These are phyloP conservation scores for Archips crataeganus DNA, from an alignment of 2,888 invertebrate genomes.

Conservation along the genomic window DNA sequence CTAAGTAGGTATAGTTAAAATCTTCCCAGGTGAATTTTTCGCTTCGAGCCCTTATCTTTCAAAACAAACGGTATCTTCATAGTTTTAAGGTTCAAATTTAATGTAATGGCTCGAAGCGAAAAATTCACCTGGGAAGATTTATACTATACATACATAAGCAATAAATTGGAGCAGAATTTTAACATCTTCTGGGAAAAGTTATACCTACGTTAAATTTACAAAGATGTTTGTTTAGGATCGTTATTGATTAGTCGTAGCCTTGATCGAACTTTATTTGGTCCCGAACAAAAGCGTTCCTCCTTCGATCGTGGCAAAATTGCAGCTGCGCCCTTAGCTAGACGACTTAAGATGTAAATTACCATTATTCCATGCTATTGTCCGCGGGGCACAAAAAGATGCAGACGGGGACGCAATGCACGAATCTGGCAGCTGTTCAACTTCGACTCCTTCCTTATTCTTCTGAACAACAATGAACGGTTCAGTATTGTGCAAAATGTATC, in stretches of 20 bases:
- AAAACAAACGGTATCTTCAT: too few relatives aligned
- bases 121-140: too few relatives aligned
- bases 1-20: too few relatives aligned
- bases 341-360: slow-evolving; percentile 86
- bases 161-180: slow-evolving; percentile 11
- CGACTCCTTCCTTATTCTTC: slow-evolving; percentile 74
- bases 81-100: too few relatives aligned
- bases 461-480: slow-evolving; percentile 70
- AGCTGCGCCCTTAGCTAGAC: slow-evolving; percentile 81
- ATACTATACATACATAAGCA: neutral
- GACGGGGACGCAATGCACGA: slow-evolving; percentile 82
- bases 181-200: slow-evolving; percentile 50
- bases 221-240: slow-evolving; percentile 44
- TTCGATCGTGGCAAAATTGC: slow-evolving; percentile 69
- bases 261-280: slow-evolving; percentile 60
- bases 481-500: slow-evolving; percentile 83
- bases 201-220: slow-evolving; percentile 48
- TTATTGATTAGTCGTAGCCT: slow-evolving; percentile 65
- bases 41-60: too few relatives aligned
- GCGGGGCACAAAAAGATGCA: slow-evolving; percentile 76
- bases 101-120: too few relatives aligned
- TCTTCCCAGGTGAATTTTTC: too few relatives aligned
- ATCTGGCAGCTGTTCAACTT: slow-evolving; percentile 79
- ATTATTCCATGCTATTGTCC: slow-evolving; percentile 78
- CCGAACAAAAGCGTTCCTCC: slow-evolving; percentile 61